Percentiles rank a stretch among this genome's conserved stretches.
Conservation (phyloP, 2,797 vertebrate genomes). For the Diglossa cyanea region DNA sequence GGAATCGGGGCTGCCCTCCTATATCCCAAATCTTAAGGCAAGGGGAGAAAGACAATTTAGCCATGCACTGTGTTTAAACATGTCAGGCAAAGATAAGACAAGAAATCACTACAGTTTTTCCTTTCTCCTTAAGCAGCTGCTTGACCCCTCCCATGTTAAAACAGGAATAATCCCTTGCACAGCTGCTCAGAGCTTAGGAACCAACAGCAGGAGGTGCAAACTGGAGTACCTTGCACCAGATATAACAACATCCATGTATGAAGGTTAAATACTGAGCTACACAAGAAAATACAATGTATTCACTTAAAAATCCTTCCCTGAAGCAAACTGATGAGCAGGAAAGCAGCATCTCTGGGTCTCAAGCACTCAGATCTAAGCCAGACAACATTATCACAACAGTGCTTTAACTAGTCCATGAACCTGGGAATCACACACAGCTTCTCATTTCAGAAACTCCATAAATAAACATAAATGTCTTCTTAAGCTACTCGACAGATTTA, state of each 20-base stretch:
- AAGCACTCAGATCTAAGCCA: background rate
- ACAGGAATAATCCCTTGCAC: background rate
- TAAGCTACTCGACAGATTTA: background rate
- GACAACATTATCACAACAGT: background rate
- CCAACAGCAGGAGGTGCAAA: background rate
- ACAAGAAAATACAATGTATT: background rate
- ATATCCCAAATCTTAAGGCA: constrained; percentile 94
- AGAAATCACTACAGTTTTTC: background rate
- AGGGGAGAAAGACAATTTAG: background rate
- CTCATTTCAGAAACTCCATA: background rate
- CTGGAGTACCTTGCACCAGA: background rate
- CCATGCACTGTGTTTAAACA: background rate
- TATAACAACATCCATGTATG: background rate
- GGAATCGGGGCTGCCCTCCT: constrained; percentile 95
- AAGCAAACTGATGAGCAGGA: background rate
- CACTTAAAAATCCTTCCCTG: background rate
- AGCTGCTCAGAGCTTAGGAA: background rate
- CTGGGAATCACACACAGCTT: background rate
- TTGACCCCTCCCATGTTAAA: background rate
- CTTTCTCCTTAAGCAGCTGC: background rate
- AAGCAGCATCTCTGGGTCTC: background rate
- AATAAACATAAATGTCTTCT: background rate
- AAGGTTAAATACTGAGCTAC: background rate
- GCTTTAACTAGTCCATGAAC: background rate
- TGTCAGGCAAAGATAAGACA: background rate